Conservation (phyloP, 2,113 vertebrate genomes). For the Stercorarius parasiticus region DNA sequence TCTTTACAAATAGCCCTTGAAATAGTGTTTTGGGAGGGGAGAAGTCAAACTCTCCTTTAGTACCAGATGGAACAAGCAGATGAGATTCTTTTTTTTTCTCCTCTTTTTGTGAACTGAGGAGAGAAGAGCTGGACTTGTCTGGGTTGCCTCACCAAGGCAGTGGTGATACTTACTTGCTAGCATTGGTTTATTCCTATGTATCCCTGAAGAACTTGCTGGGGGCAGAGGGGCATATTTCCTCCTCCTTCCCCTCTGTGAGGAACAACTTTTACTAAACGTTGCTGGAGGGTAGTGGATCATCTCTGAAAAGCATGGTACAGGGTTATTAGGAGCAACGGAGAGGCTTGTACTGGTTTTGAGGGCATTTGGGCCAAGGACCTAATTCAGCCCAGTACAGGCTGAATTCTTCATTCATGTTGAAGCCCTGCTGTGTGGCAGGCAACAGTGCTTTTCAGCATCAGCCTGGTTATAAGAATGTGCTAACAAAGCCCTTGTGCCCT, state of each 20-base stretch:
- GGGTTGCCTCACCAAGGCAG: background rate
- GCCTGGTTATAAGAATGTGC: background rate
- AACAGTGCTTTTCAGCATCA: background rate
- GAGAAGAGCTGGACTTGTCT: background rate
- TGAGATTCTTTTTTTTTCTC: background rate
- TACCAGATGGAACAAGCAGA: background rate
- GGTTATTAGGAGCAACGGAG: background rate
- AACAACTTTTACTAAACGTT: background rate
- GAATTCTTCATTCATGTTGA: background rate
- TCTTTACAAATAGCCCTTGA: slow-evolving; percentile 21
- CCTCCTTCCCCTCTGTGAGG: background rate
- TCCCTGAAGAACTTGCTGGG: background rate
- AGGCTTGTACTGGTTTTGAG: background rate
- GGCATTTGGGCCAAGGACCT: background rate
- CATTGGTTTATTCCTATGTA: background rate
- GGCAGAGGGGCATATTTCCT: background rate
- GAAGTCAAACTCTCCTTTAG: background rate
- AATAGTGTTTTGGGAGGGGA: background rate
- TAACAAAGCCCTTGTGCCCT: background rate
- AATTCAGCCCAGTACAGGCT: background rate
- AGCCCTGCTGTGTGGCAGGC: background rate
- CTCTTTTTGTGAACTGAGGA: background rate
- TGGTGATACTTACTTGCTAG: background rate
- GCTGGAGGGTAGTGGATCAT: background rate
- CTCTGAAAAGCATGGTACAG: background rate